Evolutionary conservation across 2,113 vertebrate species (phyloP).

Genomic region (Microtus pennsylvanicus): DNA sequence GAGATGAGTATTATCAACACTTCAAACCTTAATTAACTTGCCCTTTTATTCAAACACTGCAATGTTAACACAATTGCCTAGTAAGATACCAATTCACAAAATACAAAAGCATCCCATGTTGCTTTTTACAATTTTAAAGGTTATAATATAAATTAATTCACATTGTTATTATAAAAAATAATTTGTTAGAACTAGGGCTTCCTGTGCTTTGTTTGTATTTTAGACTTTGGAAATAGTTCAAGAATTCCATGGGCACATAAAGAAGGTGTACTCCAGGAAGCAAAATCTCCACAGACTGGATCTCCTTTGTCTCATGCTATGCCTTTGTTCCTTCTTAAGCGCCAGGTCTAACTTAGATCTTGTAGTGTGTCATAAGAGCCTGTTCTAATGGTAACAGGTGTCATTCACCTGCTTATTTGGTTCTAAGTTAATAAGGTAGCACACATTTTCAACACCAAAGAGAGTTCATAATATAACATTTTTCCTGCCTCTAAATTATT

Average conservation of each 20-base stretch:
- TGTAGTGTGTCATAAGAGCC: neutral
- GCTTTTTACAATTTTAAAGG: neutral
- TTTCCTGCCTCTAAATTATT: neutral
- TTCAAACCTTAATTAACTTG: slow-evolving; percentile 43
- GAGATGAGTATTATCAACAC: neutral
- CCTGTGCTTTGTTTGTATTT: neutral
- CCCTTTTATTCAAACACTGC: neutral
- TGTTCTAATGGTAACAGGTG: neutral
- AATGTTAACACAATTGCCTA: neutral
- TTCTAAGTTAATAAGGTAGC: neutral
- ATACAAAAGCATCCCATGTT: neutral
- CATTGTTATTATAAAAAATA: neutral
- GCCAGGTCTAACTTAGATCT: neutral
- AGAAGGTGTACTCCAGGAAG: neutral
- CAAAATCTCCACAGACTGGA: neutral
- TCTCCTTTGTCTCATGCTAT: neutral
- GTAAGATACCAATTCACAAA: slow-evolving; percentile 35
- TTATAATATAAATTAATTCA: neutral
- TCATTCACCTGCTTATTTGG: neutral
- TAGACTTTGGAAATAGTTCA: neutral
- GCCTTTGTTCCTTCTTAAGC: neutral
- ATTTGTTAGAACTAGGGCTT: neutral
- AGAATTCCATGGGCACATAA: neutral
- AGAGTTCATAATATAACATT: neutral
- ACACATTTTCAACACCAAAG: neutral